Evolutionary conservation across 2,888 invertebrate species (phyloP).

Genomic region (Polydrusus tereticollis): DNA sequence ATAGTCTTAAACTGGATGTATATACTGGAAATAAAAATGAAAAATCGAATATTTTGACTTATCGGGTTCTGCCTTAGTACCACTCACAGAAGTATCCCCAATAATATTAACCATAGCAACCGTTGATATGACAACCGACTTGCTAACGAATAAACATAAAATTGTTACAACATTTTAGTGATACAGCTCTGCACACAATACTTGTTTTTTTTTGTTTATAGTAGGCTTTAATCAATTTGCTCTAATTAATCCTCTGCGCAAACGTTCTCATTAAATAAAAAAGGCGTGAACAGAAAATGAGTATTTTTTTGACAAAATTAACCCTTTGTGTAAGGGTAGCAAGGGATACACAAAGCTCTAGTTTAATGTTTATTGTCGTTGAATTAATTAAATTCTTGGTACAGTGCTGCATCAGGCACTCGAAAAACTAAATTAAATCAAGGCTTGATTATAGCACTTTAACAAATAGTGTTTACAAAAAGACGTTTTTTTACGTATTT

Average conservation of each 20-base stretch:
- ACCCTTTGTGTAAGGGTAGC: background rate
- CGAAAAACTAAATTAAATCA: slow-evolving; percentile 2
- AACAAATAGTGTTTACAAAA: background rate
- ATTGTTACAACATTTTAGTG: too few relatives aligned
- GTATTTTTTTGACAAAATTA: background rate
- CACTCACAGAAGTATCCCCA: too few relatives aligned
- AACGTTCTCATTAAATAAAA: background rate
- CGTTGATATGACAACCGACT: too few relatives aligned
- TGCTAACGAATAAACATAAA: too few relatives aligned
- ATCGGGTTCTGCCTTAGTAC: too few relatives aligned
- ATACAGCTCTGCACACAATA: background rate
- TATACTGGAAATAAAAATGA: too few relatives aligned
- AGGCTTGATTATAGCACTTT: background rate
- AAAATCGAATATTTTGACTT: too few relatives aligned
- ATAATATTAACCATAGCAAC: too few relatives aligned
- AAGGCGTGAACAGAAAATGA: background rate
- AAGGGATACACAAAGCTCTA: background rate
- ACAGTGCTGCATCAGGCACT: background rate
- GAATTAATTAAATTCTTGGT: background rate
- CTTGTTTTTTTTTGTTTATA: background rate
- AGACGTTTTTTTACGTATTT: background rate
- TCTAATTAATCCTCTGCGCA: background rate
- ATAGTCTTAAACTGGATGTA: too few relatives aligned
- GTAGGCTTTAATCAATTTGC: background rate
- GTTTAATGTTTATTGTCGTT: slow-evolving; percentile 1